Percentiles rank a stretch among this genome's conserved stretches.
phyloP scores from a whole-genome alignment of 2,888 invertebrate genomes.

The Ichneumon xanthorius region DNA sequence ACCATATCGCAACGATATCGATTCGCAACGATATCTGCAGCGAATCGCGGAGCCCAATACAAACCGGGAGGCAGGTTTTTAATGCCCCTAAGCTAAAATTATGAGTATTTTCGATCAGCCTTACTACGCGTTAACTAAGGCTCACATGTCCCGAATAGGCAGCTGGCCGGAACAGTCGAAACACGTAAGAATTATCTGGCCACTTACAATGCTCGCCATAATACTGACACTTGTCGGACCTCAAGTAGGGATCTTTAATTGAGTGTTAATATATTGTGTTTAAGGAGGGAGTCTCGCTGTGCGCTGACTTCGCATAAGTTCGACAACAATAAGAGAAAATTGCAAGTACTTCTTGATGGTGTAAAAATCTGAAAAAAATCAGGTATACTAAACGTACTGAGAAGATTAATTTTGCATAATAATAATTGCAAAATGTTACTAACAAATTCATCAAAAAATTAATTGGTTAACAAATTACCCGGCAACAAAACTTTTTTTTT shows the following conservation, averaged over 20 bases:
- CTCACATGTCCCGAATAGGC: not conserved
- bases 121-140: not conserved
- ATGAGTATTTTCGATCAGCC: conserved; percentile 2
- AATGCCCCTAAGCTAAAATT: not conserved
- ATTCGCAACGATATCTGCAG: not conserved
- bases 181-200: not conserved
- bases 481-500: no score
- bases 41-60: not conserved
- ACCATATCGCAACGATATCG: not conserved
- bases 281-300: no score
- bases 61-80: not conserved
- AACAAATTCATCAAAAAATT: no score
- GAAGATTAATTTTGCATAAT: no score
- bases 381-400: no score
- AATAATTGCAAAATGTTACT: no score
- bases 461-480: no score
- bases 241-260: no score
- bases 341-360: no score
- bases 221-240: not conserved
- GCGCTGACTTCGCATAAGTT: no score
- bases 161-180: conserved; percentile 9
- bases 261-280: not conserved
- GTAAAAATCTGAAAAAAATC: no score
- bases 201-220: not conserved
- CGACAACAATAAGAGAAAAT: no score